Evolutionary conservation across 2,797 vertebrate genomes (phyloP).

Genomic region (Acipenser transmontanus): DNA sequence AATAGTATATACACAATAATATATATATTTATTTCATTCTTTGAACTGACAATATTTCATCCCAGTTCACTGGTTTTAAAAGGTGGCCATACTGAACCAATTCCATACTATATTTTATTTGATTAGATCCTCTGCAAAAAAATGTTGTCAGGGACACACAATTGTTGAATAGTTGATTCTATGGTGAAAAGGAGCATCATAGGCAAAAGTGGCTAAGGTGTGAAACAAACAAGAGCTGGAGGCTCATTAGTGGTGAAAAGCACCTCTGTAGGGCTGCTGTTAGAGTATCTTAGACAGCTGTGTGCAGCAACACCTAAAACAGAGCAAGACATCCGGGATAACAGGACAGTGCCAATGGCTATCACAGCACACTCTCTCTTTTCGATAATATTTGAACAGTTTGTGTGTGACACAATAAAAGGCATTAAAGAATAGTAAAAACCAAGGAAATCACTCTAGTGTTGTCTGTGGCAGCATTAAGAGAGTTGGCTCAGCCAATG

Average conservation of each 20-base stretch:
- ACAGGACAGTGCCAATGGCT: conserved; percentile 24
- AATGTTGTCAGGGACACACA: no score
- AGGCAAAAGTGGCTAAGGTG: conserved; percentile 12
- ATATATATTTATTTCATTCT: no score
- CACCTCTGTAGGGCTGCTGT: conserved; percentile 31
- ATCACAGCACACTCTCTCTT: neutral
- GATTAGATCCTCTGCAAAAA: no score
- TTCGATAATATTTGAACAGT: conserved; percentile 2
- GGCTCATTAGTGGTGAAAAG: conserved; percentile 32
- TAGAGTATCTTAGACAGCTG: conserved; percentile 25
- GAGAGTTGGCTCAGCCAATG: conserved; percentile 1
- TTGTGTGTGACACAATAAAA: neutral
- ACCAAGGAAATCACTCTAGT: conserved; percentile 20
- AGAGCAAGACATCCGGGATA: conserved; percentile 30
- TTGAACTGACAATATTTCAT: no score
- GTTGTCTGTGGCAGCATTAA: neutral
- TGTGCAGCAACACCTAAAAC: conserved; percentile 41
- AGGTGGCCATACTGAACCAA: no score
- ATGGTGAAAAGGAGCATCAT: conserved; percentile 23
- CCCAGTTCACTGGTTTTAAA: no score
- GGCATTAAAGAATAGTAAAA: conserved; percentile 15
- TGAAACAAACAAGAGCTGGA: conserved; percentile 30
- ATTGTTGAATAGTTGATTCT: no score
- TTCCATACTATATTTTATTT: no score
- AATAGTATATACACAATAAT: no score